Evolutionary conservation across 2,888 invertebrate species (phyloP).

Genomic region (Diachrysia chrysitis): DNA sequence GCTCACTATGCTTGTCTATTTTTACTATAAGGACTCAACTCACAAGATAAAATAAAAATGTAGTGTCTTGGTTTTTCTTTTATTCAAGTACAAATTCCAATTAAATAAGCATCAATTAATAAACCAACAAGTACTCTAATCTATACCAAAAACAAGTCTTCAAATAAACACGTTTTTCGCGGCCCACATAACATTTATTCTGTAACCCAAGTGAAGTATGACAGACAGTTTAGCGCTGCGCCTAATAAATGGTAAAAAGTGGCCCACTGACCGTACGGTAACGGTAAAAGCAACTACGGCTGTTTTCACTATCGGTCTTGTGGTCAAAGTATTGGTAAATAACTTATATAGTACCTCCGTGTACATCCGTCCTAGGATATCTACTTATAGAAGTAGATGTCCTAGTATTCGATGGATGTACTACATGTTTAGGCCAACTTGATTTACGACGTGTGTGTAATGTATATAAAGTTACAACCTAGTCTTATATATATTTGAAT

Average conservation of each 20-base stretch:
- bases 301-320: slow-evolving; percentile 75
- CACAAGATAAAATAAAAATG: too few relatives aligned
- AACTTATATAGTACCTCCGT: slow-evolving; percentile 53
- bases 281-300: slow-evolving; percentile 74
- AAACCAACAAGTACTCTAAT: slow-evolving; percentile 31
- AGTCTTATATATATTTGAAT: too few relatives aligned
- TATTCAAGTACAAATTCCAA: background rate
- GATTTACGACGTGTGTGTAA: too few relatives aligned
- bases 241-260: slow-evolving; percentile 84
- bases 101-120: slow-evolving; percentile 7
- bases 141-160: slow-evolving; percentile 50
- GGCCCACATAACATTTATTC: slow-evolving; percentile 50
- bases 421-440: too few relatives aligned
- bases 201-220: slow-evolving; percentile 63
- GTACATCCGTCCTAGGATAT: slow-evolving; percentile 16
- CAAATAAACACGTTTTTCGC: slow-evolving; percentile 44
- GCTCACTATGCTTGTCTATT: too few relatives aligned
- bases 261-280: slow-evolving; percentile 81
- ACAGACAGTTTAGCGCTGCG: slow-evolving; percentile 74
- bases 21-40: too few relatives aligned
- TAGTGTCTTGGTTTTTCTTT: background rate
- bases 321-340: slow-evolving; percentile 55
- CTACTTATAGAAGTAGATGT: background rate
- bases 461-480: too few relatives aligned
- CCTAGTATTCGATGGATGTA: too few relatives aligned